Conservation (phyloP, 2,797 vertebrate genomes). For the Coreius guichenoti region DNA sequence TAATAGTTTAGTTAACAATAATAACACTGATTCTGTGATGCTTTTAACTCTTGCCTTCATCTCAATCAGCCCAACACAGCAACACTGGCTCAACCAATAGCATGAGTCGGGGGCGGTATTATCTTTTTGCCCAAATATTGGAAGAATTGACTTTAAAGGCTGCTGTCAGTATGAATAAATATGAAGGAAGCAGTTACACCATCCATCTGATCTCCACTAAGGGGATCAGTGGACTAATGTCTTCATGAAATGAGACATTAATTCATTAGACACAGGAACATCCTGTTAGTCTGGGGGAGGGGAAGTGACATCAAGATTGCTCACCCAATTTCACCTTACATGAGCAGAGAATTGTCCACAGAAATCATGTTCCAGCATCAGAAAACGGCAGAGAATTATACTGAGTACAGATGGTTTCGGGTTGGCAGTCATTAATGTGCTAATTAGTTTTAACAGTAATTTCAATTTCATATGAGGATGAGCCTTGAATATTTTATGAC, state of each 20-base stretch:
- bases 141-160: not conserved
- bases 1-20: not conserved
- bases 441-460: conserved; percentile 45
- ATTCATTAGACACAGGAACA: conserved; percentile 25
- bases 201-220: not conserved
- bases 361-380: not conserved
- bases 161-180: not conserved
- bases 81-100: not conserved
- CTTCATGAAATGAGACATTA: conserved; percentile 33
- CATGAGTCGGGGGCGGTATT: not conserved
- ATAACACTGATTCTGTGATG: not conserved
- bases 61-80: not conserved
- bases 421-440: conserved; percentile 7
- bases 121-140: not conserved
- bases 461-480: conserved; percentile 45
- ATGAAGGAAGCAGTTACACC: not conserved
- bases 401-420: not conserved
- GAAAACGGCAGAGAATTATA: not conserved
- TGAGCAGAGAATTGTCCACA: not conserved
- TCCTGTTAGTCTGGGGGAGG: conserved; percentile 42
- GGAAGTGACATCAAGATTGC: conserved; percentile 20
- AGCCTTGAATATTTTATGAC: conserved; percentile 57
- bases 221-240: not conserved
- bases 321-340: conserved; percentile 1
- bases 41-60: not conserved